A percentile compares a stretch with the other conserved stretches of the same genome.
Evolutionary conservation across 2,797 vertebrate genomes (phyloP).

Genomic region (Sphenopsis melanotis): DNA sequence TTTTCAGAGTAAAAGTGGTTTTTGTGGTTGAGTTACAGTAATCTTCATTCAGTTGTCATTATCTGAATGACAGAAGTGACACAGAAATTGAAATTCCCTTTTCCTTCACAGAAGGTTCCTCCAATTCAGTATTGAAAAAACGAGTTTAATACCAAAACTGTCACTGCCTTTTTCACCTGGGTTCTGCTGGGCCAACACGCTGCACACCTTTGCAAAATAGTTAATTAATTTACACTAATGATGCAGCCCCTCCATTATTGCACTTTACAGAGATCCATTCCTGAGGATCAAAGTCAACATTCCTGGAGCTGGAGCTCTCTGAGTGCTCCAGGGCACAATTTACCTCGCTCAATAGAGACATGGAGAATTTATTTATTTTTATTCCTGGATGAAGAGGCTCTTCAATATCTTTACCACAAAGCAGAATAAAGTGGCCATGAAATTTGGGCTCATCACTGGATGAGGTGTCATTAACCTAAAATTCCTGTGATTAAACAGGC

Average conservation of each 20-base stretch:
- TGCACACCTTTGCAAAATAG: background rate
- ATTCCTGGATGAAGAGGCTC: background rate
- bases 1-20: background rate
- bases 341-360: background rate
- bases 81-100: background rate
- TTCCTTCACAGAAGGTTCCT: background rate
- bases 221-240: background rate
- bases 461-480: background rate
- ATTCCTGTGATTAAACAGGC: background rate
- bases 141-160: background rate
- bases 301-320: background rate
- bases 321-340: background rate
- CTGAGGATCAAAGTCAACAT: background rate
- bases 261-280: background rate
- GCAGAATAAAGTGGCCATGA: background rate
- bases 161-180: fast-evolving
- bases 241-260: background rate
- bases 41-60: background rate
- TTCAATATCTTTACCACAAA: background rate
- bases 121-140: background rate
- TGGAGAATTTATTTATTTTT: background rate
- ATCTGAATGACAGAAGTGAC: background rate
- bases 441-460: background rate
- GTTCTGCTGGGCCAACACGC: background rate
- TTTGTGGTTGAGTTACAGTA: background rate